A percentile compares a stretch with the other conserved stretches of the same genome.
Conservation (phyloP, 2,113 vertebrate genomes). For the Heteronetta atricapilla region DNA sequence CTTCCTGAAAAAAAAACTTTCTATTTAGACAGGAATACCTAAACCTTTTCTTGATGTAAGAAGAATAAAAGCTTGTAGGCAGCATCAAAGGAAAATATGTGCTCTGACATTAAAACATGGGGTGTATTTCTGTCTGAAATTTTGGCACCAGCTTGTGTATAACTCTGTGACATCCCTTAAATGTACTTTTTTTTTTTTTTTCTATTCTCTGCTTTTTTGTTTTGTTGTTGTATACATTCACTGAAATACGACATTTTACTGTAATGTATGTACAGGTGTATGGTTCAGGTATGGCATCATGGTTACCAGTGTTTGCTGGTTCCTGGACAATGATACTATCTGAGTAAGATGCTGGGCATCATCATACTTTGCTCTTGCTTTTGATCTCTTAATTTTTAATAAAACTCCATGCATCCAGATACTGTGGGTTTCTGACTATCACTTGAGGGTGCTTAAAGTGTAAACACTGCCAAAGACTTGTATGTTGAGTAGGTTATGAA, state of each 20-base stretch:
- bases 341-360: conserved; percentile 28
- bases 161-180: neutral
- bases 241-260: neutral
- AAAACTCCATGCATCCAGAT: neutral
- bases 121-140: neutral
- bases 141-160: neutral
- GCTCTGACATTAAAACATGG: neutral
- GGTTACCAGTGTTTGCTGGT: neutral
- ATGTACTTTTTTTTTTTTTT: neutral
- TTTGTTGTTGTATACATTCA: neutral
- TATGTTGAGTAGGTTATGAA: neutral
- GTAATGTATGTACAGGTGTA: accelerated
- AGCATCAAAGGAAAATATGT: neutral
- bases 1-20: accelerated
- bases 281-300: neutral
- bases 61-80: neutral
- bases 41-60: neutral
- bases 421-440: neutral
- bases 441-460: neutral
- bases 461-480: neutral
- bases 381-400: conserved; percentile 42
- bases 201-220: neutral
- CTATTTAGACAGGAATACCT: neutral
- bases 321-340: neutral
- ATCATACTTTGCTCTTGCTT: neutral